phyloP scores from a whole-genome alignment of 2,888 invertebrate genomes.

The Nematopogon swammerdamellus region DNA sequence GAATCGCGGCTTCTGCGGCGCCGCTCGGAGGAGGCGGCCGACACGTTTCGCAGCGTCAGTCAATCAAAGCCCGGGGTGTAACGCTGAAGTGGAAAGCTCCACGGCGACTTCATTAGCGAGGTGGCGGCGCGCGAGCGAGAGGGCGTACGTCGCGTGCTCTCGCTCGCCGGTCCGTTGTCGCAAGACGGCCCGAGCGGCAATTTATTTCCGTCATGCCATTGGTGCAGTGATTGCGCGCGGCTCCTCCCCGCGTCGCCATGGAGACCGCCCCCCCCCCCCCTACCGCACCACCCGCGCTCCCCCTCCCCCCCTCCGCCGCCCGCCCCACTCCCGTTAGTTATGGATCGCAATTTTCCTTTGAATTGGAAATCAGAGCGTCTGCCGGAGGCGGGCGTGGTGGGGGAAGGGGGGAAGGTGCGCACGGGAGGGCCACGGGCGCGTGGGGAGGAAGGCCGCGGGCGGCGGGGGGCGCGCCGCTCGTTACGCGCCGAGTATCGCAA shows the following conservation, averaged over 20 bases:
- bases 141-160: slow-evolving; percentile 7
- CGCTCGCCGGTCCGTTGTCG: slow-evolving; percentile 37
- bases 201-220: slow-evolving; percentile 59
- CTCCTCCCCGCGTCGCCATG: slow-evolving; percentile 64
- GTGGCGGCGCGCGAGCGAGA: slow-evolving; percentile 24
- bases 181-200: slow-evolving; percentile 40
- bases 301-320: slow-evolving; percentile 23
- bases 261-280: slow-evolving; percentile 36
- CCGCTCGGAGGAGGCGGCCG: too few species aligned
- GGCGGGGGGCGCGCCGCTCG: not conserved
- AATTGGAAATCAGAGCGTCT: slow-evolving; percentile 57
- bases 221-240: slow-evolving; percentile 54
- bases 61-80: not conserved
- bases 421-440: not conserved
- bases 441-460: not conserved
- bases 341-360: slow-evolving; percentile 59
- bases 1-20: too few species aligned
- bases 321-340: slow-evolving; percentile 36
- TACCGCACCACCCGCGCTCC: slow-evolving; percentile 25
- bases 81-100: not conserved
- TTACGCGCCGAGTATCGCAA: not conserved
- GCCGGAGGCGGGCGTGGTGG: slow-evolving; percentile 23
- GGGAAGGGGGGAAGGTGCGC: not conserved
- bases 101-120: slow-evolving; percentile 47
- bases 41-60: not conserved